Evolutionary conservation across 1,140 invertebrate genomes (phyloP), one percentile per base, ranked within the genome.

Genomic region (Penaeus vannamei): DNA sequence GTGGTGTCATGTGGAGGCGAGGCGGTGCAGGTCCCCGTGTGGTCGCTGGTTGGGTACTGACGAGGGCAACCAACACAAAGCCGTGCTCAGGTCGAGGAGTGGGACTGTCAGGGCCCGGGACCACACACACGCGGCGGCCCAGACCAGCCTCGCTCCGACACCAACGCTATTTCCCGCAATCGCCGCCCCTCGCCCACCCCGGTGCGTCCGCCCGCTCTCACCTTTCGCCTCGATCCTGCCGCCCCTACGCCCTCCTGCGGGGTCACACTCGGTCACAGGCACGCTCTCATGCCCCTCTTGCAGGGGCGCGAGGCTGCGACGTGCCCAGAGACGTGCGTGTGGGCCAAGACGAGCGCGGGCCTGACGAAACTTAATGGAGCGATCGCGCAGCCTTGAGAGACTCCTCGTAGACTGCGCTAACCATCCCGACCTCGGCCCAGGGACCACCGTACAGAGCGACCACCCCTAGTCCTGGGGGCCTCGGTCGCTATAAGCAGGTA

Each of bases 31-130:
- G 77, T 81, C 76, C 59, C 85, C 85, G 69, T 86, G 26, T 86
- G 85, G 69, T 86, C 59, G 85, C 85, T 86, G 85, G 59, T 86
- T 61, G 85, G 85, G 85, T 86, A 86, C 85, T 86, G 85, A 86
- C 85, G 81, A 86, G 85, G 85, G 85, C 85, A 86, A 86, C 85
- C 85, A 86, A 86, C 85, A 86, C 85, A 86, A 86, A 86, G 85
- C 85, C 76, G 26, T 86, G 85, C 85, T 81, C 85, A 86, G 85
- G 85, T 86, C 85, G 85, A 86, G 85, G 76, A 86, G 29, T 76
- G 72, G 72, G 72, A 76, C 72, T 86, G 85, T 86, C 85, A 86
- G 85, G 77, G 85, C 85, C 60, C 83, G 29, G 85, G 85, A 86
- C 85, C 83, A 84, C 83, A 84, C 84, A 85, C 84, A 85, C 84